These are phyloP conservation scores for Acanthopagrus latus DNA, from an alignment of 2,797 vertebrate genomes.

Conservation along the genomic window DNA sequence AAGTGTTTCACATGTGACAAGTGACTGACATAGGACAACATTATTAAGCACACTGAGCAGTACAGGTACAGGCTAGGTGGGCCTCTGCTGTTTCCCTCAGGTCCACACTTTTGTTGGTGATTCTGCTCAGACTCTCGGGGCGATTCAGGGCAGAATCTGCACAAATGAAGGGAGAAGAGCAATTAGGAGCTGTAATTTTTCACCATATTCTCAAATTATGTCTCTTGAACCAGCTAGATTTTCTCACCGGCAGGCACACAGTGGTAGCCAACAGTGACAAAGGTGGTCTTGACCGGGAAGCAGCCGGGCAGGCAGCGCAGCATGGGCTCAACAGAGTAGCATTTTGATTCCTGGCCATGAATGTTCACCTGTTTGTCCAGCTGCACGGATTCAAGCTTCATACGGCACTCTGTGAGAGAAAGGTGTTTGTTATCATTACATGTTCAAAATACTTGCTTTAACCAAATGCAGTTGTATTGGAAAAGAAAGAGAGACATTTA, in stretches of 20 bases:
- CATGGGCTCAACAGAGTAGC: slow-evolving; percentile 84
- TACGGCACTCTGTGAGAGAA: slow-evolving; percentile 74
- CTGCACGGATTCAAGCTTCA: slow-evolving; percentile 80
- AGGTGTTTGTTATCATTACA: neutral
- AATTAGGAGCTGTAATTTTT: neutral
- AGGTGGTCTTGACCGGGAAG: slow-evolving; percentile 73
- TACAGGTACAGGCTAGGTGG: slow-evolving; percentile 82
- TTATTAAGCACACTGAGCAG: slow-evolving; percentile 73
- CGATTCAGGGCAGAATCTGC: slow-evolving; percentile 59
- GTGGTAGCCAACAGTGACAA: slow-evolving; percentile 80
- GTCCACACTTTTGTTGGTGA: slow-evolving; percentile 70
- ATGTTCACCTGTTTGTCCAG: slow-evolving; percentile 72
- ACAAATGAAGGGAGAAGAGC: slow-evolving; percentile 10
- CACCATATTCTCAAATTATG: slow-evolving; percentile 36
- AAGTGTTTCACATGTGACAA: neutral
- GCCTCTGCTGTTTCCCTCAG: slow-evolving; percentile 72
- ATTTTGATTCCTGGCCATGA: slow-evolving; percentile 75
- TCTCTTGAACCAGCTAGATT: neutral
- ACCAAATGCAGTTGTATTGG: neutral
- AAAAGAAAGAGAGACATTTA: neutral
- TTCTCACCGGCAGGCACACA: slow-evolving; percentile 79
- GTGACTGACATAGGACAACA: neutral
- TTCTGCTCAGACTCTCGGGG: slow-evolving; percentile 35
- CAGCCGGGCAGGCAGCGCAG: slow-evolving; percentile 82
- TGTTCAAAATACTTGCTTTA: neutral